A percentile compares a stretch with the other conserved stretches of the same genome.
Conservation (phyloP, 2,888 invertebrate genomes). For the Cristatella mucedo region DNA sequence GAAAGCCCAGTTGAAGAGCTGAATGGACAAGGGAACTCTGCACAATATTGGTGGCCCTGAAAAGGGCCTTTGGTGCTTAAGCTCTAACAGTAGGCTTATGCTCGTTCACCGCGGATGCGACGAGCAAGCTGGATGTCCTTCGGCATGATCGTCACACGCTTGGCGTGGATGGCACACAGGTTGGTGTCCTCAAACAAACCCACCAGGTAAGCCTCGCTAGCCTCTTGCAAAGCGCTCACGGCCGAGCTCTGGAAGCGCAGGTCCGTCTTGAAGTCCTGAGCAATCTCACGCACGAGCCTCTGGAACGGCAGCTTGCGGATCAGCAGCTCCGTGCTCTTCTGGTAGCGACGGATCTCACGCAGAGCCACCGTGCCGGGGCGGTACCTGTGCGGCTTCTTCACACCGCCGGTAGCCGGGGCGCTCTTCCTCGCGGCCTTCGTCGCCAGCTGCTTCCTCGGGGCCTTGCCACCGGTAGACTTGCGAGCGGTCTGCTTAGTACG, state of each 20-base stretch:
- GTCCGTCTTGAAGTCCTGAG: constrained; percentile 91
- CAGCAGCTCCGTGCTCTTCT: constrained; percentile 83
- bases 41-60: constrained; percentile 13
- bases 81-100: constrained; percentile 16
- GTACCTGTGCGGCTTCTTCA: constrained; percentile 91
- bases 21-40: not conserved
- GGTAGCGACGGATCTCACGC: constrained; percentile 89
- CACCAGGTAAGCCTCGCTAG: constrained; percentile 64
- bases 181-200: constrained; percentile 94
- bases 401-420: constrained; percentile 82
- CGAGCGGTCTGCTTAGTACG: constrained; percentile 95
- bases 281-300: constrained; percentile 86
- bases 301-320: constrained; percentile 91
- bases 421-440: constrained; percentile 89
- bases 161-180: constrained; percentile 90
- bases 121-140: constrained; percentile 91
- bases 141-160: constrained; percentile 93
- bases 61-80: constrained; percentile 13
- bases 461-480: constrained; percentile 92
- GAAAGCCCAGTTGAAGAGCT: no score
- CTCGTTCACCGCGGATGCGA: constrained; percentile 83
- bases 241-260: constrained; percentile 87
- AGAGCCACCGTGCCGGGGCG: constrained; percentile 88
- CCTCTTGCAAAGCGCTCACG: constrained; percentile 64
- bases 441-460: constrained; percentile 78